Conservation (phyloP, 2,888 invertebrate species). For the Chironomus riparius region DNA sequence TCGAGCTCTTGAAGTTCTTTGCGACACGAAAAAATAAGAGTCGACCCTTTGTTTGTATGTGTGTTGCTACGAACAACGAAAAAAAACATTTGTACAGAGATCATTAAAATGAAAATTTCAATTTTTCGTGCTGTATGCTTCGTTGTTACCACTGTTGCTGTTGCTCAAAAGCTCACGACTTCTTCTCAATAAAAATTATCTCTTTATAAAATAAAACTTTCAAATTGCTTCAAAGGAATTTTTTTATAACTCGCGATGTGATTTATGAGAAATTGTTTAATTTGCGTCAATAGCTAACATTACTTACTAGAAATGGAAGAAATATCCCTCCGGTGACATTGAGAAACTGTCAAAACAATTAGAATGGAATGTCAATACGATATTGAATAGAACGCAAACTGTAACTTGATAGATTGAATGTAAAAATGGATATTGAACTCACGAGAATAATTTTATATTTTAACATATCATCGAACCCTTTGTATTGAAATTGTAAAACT, state of each 20-base stretch:
- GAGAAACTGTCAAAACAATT: not conserved
- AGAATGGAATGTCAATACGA: conserved; percentile 1
- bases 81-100: not conserved
- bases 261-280: not conserved
- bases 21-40: too few species aligned
- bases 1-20: not conserved
- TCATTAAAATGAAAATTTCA: not conserved
- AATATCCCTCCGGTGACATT: not conserved
- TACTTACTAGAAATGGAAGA: not conserved
- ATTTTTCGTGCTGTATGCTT: not conserved
- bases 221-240: not conserved
- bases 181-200: not conserved
- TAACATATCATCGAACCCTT: not conserved
- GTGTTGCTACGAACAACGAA: not conserved
- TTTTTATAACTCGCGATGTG: not conserved
- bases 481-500: not conserved
- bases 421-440: conserved; percentile 1
- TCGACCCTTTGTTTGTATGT: not conserved
- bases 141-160: not conserved
- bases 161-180: conserved; percentile 1
- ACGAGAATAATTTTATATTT: not conserved
- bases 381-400: not conserved
- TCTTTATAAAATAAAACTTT: not conserved
- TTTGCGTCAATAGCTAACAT: not conserved
- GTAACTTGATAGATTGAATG: too few species aligned